Base-by-base conservation (phyloP, 1,140 invertebrate genomes). In the Coboldia fuscipes region DNA sequence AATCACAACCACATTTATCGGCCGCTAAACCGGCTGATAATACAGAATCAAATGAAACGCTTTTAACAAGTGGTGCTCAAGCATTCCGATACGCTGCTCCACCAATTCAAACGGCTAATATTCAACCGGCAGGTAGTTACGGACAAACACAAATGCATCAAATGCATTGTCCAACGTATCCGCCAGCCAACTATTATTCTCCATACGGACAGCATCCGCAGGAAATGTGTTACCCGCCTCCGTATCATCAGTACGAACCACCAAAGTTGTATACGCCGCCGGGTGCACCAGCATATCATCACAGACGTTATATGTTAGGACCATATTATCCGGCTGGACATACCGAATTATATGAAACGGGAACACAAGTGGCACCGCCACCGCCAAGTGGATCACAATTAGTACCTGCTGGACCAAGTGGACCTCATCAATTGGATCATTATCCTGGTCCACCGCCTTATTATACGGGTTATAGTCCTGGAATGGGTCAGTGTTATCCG, bases 401-500 rank as follows among this genome's bases (percentile, higher is more conserved):
- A 16, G 39, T 42, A 28, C 40, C 42, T 21, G 34, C 42, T 30
- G 42, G 37, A 32, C 41, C 39, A 23, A 28, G 40, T 24, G 45
- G 44, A 6, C 48, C 54, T n/a, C 43, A 48, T 21, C 41, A 42
- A 29, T 45, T 62, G 31, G 63, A 63, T 44, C 50, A 60, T 31
- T 59, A 63, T 42, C 58, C 59, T 13, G 61, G 59, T 4, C 66
- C 68, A 34, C 63, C 66, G 38, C 62, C 66, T 45, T 71, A 68
- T 51, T 72, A 75, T 50, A 65, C 73, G 40, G 60, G 60, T 17
- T 70, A 72, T 44, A 62, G 70, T 43, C 67, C 68, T 14, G 60
- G 54, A 46, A 64, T 54, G 44, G 68, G 64, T 41, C 70, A 66
- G 47, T 59, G 52, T 35, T 55, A 54, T 34, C 62, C 72, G 8